phyloP scores from a whole-genome alignment of 2,888 invertebrate species.

The Caprella mutica region DNA sequence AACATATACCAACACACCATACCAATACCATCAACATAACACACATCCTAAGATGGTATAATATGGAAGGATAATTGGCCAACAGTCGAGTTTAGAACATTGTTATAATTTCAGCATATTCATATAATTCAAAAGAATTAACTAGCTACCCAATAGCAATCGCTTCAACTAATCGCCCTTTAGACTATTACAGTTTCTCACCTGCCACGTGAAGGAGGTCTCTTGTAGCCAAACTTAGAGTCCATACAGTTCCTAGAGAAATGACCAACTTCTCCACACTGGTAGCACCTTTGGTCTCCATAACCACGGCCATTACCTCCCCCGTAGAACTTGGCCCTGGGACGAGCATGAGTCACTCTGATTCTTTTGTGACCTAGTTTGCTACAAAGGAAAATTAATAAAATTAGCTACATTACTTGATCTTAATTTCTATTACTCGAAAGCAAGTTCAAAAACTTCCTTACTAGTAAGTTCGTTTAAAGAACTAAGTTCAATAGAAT shows the following conservation, averaged over 20 bases:
- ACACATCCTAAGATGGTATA: too few relatives aligned
- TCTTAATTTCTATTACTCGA: neutral
- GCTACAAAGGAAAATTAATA: conserved; percentile 9
- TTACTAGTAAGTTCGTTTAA: neutral
- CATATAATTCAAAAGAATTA: too few relatives aligned
- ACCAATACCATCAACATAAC: too few relatives aligned
- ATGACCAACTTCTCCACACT: conserved; percentile 50
- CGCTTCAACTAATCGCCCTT: too few relatives aligned
- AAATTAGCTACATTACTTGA: neutral
- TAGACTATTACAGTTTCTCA: too few relatives aligned
- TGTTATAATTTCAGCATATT: too few relatives aligned
- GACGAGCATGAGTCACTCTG: conserved; percentile 48
- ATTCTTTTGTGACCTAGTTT: conserved; percentile 45
- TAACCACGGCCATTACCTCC: conserved; percentile 42
- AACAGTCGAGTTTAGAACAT: too few relatives aligned
- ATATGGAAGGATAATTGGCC: too few relatives aligned
- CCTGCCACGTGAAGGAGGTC: conserved; percentile 36
- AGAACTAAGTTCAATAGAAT: neutral
- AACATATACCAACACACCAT: too few relatives aligned
- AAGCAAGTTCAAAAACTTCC: neutral
- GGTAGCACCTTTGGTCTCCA: conserved; percentile 50
- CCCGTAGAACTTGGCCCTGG: conserved; percentile 42
- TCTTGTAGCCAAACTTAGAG: conserved; percentile 37
- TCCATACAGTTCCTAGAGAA: conserved; percentile 50
- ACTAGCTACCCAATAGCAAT: too few relatives aligned